A percentile compares a stretch with the other conserved stretches of the same genome.
These are phyloP conservation scores for Rotaria sp. DNA, from an alignment of 2,888 invertebrate species.

Conservation along the genomic window DNA sequence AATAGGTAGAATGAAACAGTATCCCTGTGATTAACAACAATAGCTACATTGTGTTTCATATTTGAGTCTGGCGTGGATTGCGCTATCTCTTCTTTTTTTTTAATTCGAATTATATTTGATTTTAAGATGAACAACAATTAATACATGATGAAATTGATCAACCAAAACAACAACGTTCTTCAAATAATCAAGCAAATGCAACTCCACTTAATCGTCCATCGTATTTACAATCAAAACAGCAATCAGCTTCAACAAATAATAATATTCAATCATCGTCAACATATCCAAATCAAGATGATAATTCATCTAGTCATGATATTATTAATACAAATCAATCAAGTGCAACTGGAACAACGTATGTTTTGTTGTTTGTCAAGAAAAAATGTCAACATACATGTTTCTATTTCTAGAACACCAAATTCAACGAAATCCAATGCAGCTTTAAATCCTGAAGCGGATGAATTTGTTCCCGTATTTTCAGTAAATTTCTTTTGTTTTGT, in stretches of 20 bases:
- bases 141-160: background rate
- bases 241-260: background rate
- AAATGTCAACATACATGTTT: background rate
- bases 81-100: too few species aligned
- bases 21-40: too few species aligned
- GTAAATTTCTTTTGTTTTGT: background rate
- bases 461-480: background rate
- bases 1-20: too few species aligned
- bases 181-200: background rate
- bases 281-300: background rate
- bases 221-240: background rate
- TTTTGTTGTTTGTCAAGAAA: background rate
- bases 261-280: background rate
- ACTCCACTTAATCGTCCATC: background rate
- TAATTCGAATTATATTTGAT: background rate
- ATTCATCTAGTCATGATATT: background rate
- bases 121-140: slow-evolving; percentile 7
- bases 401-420: background rate
- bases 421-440: background rate
- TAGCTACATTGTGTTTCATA: too few species aligned
- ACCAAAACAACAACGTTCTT: background rate
- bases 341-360: background rate
- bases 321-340: background rate
- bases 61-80: too few species aligned
- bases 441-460: background rate